Base-by-base conservation (phyloP, 2,888 invertebrate species). In the Coronaproctus castanopsis region DNA sequence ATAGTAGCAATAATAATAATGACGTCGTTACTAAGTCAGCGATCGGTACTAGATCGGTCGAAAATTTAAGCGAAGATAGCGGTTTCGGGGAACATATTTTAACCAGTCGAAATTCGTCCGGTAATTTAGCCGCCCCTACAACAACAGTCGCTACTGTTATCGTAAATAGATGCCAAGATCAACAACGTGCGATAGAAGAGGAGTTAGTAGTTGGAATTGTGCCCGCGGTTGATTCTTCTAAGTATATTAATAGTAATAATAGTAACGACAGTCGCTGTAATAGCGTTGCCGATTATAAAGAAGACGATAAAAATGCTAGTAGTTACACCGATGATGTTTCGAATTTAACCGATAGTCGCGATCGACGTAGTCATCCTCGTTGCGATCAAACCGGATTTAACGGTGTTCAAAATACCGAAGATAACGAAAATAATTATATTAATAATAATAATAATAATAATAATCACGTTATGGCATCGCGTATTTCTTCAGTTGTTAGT, bases 31-130 rank as follows among this genome's bases (percentile, higher is more conserved):
- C n/a, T n/a, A n/a, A n/a, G n/a, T n/a, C n/a, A n/a, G n/a, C n/a
- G n/a, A n/a, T 8, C 36, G 36, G 36, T 14, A 36, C 8, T 14
- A 61, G 57, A 66, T 85, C 85, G 54, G 80, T 80, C 21, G 85
- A 86, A 70, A 85, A 85, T 75, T 75, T 86, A 64, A 85, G 85
- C 68, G 85, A 86, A 71, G 85, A 86, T 71, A 85, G 84, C 67
- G 85, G 85, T 58, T 73, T 73, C 64, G 67, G 68, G 21, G 72
- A 68, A 59, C 67, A 67, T 62, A 65, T 67, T 49, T n/a, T n/a
- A n/a, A n/a, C 52, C 63, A 2, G 48, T 54, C 36, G 36, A 5
- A 36, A 14, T 36, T 36, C 36, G 36, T 36, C 36, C 5, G 36
- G 36, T 36, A 36, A 36, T 36, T 36, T 36, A 36, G 36, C 2